phyloP scores from a whole-genome alignment of 2,888 invertebrate genomes.

The Rhogogaster chlorosoma region DNA sequence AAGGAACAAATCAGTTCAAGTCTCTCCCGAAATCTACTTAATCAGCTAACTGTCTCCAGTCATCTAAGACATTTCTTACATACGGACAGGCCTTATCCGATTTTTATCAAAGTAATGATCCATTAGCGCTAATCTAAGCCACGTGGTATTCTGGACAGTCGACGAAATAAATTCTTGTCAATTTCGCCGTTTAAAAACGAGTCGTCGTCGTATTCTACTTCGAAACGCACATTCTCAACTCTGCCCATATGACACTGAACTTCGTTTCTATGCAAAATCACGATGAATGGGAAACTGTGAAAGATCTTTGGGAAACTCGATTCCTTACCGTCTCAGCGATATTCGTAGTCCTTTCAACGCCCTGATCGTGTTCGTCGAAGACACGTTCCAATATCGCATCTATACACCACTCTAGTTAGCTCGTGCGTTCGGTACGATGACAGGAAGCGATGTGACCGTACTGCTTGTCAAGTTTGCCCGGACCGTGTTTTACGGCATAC shows the following conservation, averaged over 20 bases:
- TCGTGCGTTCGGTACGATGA: background rate
- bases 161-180: background rate
- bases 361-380: background rate
- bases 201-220: background rate
- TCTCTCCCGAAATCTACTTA: background rate
- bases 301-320: background rate
- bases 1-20: background rate
- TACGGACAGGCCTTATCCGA: background rate
- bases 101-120: background rate
- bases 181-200: background rate
- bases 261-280: background rate
- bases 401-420: background rate
- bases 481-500: background rate
- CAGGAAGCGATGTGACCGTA: background rate
- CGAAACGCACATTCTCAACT: background rate
- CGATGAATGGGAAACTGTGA: background rate
- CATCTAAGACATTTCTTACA: background rate
- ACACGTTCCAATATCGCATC: background rate
- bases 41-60: too few species aligned
- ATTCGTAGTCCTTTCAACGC: background rate
- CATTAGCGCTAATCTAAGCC: background rate
- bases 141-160: background rate
- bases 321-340: background rate
- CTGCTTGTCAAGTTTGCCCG: slow-evolving; percentile 4
- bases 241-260: too few species aligned